Conservation (phyloP, 2,113 vertebrate species). For the Pterocles orientalis region DNA sequence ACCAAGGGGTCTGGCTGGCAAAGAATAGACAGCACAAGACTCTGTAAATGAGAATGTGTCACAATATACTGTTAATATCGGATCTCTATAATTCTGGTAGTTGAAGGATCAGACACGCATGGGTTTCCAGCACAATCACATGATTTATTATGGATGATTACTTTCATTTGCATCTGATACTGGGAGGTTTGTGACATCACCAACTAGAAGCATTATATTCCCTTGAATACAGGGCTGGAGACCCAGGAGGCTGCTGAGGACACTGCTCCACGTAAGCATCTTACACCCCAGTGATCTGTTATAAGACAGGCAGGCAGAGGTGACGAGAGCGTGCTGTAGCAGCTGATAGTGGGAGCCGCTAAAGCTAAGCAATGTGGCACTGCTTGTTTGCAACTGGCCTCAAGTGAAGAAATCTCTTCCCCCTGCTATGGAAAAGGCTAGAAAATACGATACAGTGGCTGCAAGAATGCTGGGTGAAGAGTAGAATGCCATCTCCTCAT, state of each 20-base stretch:
- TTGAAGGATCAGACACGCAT: not conserved
- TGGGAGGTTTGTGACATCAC: not conserved
- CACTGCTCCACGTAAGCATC: not conserved
- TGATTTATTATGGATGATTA: conserved; percentile 14
- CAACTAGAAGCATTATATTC: not conserved
- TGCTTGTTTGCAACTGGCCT: not conserved
- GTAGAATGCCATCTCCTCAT: not conserved
- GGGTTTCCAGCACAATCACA: not conserved
- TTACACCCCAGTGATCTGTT: not conserved
- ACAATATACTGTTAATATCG: not conserved
- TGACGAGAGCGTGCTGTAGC: not conserved
- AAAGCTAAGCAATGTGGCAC: not conserved
- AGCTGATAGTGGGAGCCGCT: not conserved
- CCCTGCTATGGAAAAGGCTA: not conserved
- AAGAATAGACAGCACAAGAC: not conserved
- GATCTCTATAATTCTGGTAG: not conserved
- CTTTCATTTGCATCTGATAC: not conserved
- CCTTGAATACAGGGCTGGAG: not conserved
- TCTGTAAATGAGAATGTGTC: not conserved
- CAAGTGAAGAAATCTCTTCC: not conserved
- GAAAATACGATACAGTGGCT: not conserved
- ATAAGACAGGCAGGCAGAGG: not conserved
- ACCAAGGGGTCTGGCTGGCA: not conserved
- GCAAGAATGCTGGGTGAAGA: not conserved
- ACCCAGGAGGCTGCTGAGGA: not conserved